Evolutionary conservation across 2,113 vertebrate genomes (phyloP).

Genomic region (Lampris megalopsis): DNA sequence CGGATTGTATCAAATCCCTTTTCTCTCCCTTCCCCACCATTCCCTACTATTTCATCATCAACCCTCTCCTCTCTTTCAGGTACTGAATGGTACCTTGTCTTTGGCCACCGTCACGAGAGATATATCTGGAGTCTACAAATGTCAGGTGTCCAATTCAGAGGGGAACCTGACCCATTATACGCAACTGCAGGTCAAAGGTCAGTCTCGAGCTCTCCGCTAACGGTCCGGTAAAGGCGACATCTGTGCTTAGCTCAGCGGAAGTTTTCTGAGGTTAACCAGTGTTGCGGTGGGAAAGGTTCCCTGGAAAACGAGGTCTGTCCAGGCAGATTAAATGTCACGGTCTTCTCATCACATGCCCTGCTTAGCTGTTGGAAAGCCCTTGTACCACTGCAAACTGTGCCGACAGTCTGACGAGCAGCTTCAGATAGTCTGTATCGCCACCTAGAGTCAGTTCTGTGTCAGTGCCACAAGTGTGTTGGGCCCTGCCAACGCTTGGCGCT

Average conservation of each 20-base stretch:
- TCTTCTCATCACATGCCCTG: background rate
- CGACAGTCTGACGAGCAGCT: background rate
- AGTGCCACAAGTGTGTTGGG: background rate
- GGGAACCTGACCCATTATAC: slow-evolving; percentile 89
- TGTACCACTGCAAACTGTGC: background rate
- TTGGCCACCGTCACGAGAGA: slow-evolving; percentile 83
- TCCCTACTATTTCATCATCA: background rate
- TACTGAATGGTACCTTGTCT: slow-evolving; percentile 89
- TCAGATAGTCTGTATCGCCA: slow-evolving; percentile 56
- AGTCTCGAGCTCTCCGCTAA: slow-evolving; percentile 43
- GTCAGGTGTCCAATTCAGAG: slow-evolving; percentile 91
- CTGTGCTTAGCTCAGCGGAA: background rate
- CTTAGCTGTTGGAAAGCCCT: background rate
- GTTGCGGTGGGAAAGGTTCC: background rate
- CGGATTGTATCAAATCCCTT: background rate
- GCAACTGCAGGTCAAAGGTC: slow-evolving; percentile 94
- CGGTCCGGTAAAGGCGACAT: slow-evolving; percentile 19
- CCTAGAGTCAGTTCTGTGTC: slow-evolving; percentile 43
- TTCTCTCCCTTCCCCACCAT: slow-evolving; percentile 17
- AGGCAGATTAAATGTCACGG: background rate
- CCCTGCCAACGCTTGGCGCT: background rate
- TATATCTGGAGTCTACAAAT: slow-evolving; percentile 90
- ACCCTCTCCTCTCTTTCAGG: slow-evolving; percentile 72
- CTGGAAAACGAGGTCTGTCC: background rate
- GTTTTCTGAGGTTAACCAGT: background rate